phyloP scores from a whole-genome alignment of 2,113 vertebrate genomes.

The Carlito syrichta region DNA sequence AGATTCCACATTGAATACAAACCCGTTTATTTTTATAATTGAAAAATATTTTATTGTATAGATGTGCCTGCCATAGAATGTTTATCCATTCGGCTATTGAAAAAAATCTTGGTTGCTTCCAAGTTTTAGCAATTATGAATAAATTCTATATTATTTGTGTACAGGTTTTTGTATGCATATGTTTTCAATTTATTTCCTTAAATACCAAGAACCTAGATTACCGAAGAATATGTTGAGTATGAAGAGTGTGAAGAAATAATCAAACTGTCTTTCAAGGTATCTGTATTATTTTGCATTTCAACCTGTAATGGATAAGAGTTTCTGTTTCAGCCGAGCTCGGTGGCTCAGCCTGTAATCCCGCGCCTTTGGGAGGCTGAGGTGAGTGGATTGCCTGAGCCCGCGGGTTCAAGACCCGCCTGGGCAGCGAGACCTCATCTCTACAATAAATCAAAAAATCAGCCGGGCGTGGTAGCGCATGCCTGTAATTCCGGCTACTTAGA shows the following conservation, averaged over 20 bases:
- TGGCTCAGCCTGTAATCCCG: too few species aligned
- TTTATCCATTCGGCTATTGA: neutral
- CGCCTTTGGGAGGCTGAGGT: too few species aligned
- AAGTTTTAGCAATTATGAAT: neutral
- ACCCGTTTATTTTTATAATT: neutral
- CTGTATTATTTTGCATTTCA: neutral
- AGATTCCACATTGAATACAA: neutral
- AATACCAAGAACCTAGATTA: neutral
- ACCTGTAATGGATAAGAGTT: neutral
- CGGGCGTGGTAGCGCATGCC: too few species aligned
- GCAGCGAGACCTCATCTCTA: too few species aligned
- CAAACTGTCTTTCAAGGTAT: neutral
- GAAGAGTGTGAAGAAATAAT: neutral
- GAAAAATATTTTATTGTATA: neutral
- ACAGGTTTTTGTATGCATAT: neutral
- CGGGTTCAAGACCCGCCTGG: too few species aligned
- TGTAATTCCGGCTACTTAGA: too few species aligned
- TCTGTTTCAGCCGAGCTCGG: too few species aligned
- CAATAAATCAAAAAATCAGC: too few species aligned
- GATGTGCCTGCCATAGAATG: neutral
- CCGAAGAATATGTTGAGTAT: fast-evolving
- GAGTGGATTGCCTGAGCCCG: too few species aligned
- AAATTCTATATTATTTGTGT: neutral
- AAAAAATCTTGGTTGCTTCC: neutral
- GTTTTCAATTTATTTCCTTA: neutral